These are phyloP conservation scores for Aphidius colemani DNA, from an alignment of 2,888 invertebrate species.

Conservation along the genomic window DNA sequence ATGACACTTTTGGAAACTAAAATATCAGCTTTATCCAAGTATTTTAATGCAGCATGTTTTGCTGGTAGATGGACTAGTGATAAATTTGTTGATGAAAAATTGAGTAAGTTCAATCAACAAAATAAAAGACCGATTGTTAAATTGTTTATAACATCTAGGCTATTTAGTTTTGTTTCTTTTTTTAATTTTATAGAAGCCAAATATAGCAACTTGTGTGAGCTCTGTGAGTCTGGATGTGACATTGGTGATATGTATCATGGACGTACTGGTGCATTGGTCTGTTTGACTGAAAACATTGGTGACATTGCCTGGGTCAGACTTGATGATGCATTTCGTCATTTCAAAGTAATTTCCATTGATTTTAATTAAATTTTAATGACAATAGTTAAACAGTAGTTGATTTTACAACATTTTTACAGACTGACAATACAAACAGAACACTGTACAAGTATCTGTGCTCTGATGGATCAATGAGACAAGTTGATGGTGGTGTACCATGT, in stretches of 20 bases:
- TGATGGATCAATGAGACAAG: slow-evolving; percentile 71
- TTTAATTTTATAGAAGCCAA: slow-evolving; percentile 61
- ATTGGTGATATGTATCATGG: slow-evolving; percentile 81
- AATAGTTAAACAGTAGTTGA: neutral
- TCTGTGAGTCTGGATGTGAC: slow-evolving; percentile 71
- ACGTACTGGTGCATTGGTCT: slow-evolving; percentile 77
- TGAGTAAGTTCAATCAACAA: slow-evolving; percentile 66
- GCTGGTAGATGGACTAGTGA: slow-evolving; percentile 84
- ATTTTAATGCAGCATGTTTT: slow-evolving; percentile 81
- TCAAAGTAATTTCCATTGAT: slow-evolving; percentile 62
- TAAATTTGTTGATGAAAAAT: slow-evolving; percentile 64
- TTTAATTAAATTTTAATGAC: neutral
- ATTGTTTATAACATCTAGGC: neutral
- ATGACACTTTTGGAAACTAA: slow-evolving; percentile 77
- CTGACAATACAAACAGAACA: slow-evolving; percentile 36
- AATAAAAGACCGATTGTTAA: neutral
- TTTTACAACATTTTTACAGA: slow-evolving; percentile 11
- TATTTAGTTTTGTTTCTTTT: neutral
- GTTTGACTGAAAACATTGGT: slow-evolving; percentile 77
- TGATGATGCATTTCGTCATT: slow-evolving; percentile 71
- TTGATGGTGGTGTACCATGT: slow-evolving; percentile 67
- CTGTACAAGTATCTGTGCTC: slow-evolving; percentile 76
- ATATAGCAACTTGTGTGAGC: slow-evolving; percentile 74
- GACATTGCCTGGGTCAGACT: slow-evolving; percentile 83
- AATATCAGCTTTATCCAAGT: slow-evolving; percentile 73